Evolutionary conservation across 2,113 vertebrate species (phyloP).

Genomic region (Gila orcuttii): DNA sequence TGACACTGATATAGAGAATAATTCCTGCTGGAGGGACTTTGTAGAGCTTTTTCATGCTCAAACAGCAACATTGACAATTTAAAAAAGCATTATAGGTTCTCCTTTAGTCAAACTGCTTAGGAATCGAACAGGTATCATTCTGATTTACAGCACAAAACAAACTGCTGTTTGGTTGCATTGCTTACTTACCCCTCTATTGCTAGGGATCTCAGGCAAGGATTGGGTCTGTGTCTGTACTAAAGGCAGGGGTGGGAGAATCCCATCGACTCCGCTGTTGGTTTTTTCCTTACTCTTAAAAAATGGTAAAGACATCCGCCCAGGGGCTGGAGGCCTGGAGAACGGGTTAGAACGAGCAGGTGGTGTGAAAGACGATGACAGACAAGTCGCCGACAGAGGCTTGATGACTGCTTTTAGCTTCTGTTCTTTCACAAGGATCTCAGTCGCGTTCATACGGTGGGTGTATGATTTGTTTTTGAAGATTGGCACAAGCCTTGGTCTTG

Average conservation of each 20-base stretch:
- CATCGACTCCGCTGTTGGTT: background rate
- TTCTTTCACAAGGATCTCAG: constrained; percentile 48
- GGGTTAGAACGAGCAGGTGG: background rate
- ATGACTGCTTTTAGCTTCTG: constrained; percentile 10
- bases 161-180: background rate
- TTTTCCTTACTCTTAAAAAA: constrained; percentile 16
- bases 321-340: background rate
- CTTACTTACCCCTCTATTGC: constrained; percentile 53
- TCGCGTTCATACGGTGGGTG: constrained; percentile 59
- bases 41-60: too few relatives aligned
- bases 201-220: constrained; percentile 9
- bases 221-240: background rate
- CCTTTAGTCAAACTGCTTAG: too few relatives aligned
- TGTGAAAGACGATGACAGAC: background rate
- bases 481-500: constrained; percentile 74
- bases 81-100: too few relatives aligned
- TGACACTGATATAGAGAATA: too few relatives aligned
- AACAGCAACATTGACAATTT: background rate
- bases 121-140: too few relatives aligned
- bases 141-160: background rate
- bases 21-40: too few relatives aligned
- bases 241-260: background rate
- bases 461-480: constrained; percentile 77
- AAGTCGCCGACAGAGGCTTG: background rate
- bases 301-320: constrained; percentile 25